phyloP scores from a whole-genome alignment of 2,888 invertebrate species.

The Macropis europaea region DNA sequence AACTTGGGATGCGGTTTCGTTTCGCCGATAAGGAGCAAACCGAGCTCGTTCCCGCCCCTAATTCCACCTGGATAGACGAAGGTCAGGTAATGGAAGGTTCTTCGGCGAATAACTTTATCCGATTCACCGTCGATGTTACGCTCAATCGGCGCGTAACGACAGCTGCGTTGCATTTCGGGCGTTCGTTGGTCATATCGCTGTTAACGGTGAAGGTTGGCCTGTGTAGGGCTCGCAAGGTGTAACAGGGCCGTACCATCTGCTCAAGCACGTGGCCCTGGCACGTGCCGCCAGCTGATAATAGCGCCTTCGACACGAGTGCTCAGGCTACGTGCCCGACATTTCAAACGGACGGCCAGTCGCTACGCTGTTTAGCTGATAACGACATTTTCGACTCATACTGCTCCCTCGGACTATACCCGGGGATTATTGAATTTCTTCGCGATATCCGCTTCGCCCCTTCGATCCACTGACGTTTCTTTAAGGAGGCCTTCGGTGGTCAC shows the following conservation, averaged over 20 bases:
- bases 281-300: constrained; percentile 77
- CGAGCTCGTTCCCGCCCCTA: neutral
- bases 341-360: constrained; percentile 11
- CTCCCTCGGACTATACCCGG: neutral
- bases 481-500: no score
- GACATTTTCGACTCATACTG: constrained; percentile 35
- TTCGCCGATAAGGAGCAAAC: neutral
- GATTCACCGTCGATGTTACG: constrained; percentile 39
- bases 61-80: constrained; percentile 4
- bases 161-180: constrained; percentile 63
- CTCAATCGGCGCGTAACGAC: constrained; percentile 54
- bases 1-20: neutral
- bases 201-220: constrained; percentile 63
- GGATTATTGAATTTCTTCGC: constrained; percentile 29
- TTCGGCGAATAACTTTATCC: constrained; percentile 13
- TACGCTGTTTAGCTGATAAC: constrained; percentile 42
- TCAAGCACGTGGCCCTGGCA: constrained; percentile 76
- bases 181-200: constrained; percentile 60
- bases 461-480: neutral
- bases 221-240: constrained; percentile 74
- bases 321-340: constrained; percentile 43
- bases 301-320: constrained; percentile 45
- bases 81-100: neutral
- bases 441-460: neutral
- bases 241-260: constrained; percentile 75